Evolutionary conservation across 2,797 vertebrate genomes (phyloP), one percentile per base, ranked within the genome.

Genomic region (Leptodactylus fallax): DNA sequence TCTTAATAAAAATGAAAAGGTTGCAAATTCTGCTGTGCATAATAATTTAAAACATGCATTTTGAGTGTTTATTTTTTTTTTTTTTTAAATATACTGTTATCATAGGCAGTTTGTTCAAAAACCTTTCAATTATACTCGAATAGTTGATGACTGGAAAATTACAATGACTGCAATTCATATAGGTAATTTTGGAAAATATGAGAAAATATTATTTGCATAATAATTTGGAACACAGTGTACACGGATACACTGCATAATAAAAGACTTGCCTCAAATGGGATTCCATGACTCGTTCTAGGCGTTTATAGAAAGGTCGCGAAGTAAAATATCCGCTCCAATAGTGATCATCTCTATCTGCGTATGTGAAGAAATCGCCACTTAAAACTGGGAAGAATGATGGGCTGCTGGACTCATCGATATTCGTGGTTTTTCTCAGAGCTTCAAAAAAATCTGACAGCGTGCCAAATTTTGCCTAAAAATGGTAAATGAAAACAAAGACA

Each of bases 321-420:
- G 98, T 98, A 91, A 96, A 99, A 92, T 97, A 99, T 3, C 97
- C 97, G 83, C 97, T 98, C 97, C 98, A 99, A 90, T 99, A 98
- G 90, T 99, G 97, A 90, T 98, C 96, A 27, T 99, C 98, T 53
- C 97, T 94, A 94, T 99, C 97, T 0, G 98, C 97, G 6, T 99
- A 99, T 0, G 98, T 98, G 93, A 99, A 99, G 92, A 99, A 98
- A 93, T 99, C 98, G 58, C 98, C 98, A 51, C 96, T 95, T 12
- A 98, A 16, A 55, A 95, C 92, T 3, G 97, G 98, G 47, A 87
- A 87, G 82, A 94, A 94, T 27, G 92, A 1, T 0, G 92, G 91
- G 77, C 86, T 90, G 65, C 61, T 92, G 53, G 88, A 91, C 77
- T 91, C 89, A 82, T 81, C 90, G 74, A 94, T 71, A 88, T 81